Base-by-base conservation (phyloP, 2,113 vertebrate species). In the Nothoprocta pentlandii region DNA sequence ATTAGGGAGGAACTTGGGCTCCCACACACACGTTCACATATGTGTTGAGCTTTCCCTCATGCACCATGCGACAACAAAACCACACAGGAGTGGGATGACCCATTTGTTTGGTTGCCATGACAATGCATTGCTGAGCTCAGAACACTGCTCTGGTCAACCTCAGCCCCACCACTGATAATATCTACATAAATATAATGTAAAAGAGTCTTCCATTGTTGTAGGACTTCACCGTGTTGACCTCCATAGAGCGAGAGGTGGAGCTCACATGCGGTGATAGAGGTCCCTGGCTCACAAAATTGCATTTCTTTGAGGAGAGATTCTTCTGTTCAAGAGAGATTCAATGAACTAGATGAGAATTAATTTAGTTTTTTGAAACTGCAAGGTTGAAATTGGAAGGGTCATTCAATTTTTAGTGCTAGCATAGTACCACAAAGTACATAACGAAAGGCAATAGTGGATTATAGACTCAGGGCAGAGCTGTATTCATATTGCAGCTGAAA, bases 31-130 rank as follows among this genome's bases (percentile, higher is more conserved):
- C 39, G 11, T 80, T 42, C 36, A 53, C 0, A 0, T 34, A 85
- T 0, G 0, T 12, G 56, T 93, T 75, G 51, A 20, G 58, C 51
- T 84, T 93, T 90, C 77, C 76, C 6, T 81, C 68, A 51, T 26
- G 26, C 39, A 11, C 79, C 0, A 2, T 17, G 42, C 69, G 63
- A 93, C 92, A 95, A 83, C 59, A 86, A 91, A 84, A 92, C 13
- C 0, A 10, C 89, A 62, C 80, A 75, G 87, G 87, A 85, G 90
- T 77, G 85, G 76, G 93, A 82, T 82, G 94, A 92, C 87, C 95
- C 91, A 61, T 86, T 95, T 94, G 95, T 91, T 88, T 95, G 58
- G 96, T 97, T 97, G 83, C 89, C 91, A 95, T 96, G 94, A 93
- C 95, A 86, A 86, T 84, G 23, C 26, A 51, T 44, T 94, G 82